A percentile compares a stretch with the other conserved stretches of the same genome.
These are phyloP conservation scores for Heliconius cydno DNA, from an alignment of 2,888 invertebrate species.

Conservation along the genomic window DNA sequence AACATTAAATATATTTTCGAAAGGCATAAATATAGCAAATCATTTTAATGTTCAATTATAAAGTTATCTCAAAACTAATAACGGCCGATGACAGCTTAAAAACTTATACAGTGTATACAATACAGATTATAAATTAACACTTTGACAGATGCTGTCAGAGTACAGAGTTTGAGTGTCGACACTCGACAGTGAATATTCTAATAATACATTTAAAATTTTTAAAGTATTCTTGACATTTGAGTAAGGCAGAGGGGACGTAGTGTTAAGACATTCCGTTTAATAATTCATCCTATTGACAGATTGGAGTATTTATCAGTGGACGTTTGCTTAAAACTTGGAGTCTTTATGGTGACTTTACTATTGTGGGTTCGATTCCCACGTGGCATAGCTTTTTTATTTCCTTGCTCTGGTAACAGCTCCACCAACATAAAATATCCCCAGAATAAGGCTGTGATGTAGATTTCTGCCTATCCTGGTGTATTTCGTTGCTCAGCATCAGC, in stretches of 20 bases:
- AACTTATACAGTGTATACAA: slow-evolving; percentile 9
- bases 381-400: neutral
- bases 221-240: neutral
- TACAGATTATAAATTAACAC: slow-evolving; percentile 4
- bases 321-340: neutral
- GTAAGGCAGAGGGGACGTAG: neutral
- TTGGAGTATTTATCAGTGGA: neutral
- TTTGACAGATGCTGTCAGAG: slow-evolving; percentile 35
- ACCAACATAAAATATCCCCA: neutral
- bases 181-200: neutral
- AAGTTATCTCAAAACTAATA: slow-evolving; percentile 20
- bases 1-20: neutral
- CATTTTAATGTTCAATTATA: neutral
- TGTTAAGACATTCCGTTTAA: neutral
- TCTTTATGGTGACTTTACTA: neutral
- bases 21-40: neutral
- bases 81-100: slow-evolving; percentile 20
- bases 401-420: neutral
- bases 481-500: too few species aligned
- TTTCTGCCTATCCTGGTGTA: neutral
- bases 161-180: slow-evolving; percentile 21
- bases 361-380: neutral
- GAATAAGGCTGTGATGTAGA: neutral
- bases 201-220: slow-evolving; percentile 1
- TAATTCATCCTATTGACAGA: neutral